A percentile compares a stretch with the other conserved stretches of the same genome.
Evolutionary conservation across 2,113 vertebrate species (phyloP).

Genomic region (Microtus richardsoni): DNA sequence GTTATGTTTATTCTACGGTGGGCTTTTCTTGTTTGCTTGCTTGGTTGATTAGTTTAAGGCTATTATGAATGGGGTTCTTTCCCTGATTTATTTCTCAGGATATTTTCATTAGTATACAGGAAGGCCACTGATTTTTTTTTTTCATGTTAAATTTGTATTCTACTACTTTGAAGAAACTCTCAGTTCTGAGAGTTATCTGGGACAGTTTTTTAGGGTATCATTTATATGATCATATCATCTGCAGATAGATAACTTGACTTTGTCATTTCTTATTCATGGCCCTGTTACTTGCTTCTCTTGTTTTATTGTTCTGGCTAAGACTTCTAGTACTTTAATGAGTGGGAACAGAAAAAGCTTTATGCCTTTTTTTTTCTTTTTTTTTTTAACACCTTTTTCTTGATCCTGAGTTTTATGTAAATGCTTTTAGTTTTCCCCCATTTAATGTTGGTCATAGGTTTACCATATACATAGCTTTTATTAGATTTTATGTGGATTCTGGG

Average conservation of each 20-base stretch:
- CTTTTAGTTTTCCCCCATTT: background rate
- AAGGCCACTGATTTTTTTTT: background rate
- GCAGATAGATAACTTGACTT: background rate
- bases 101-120: background rate
- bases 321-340: background rate
- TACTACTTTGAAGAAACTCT: background rate
- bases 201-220: background rate
- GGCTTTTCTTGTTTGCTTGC: background rate
- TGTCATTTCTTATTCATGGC: background rate
- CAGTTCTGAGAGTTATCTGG: background rate
- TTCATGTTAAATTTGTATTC: background rate
- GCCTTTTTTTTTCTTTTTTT: background rate
- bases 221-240: background rate
- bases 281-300: background rate
- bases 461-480: background rate
- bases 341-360: background rate
- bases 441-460: background rate
- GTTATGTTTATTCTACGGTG: background rate
- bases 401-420: background rate
- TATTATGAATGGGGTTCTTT: background rate
- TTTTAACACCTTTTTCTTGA: background rate
- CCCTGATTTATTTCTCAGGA: background rate
- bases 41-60: background rate
- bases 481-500: background rate
- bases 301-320: background rate